phyloP scores from a whole-genome alignment of 1,140 invertebrate genomes.

The Brachionus sp. region DNA sequence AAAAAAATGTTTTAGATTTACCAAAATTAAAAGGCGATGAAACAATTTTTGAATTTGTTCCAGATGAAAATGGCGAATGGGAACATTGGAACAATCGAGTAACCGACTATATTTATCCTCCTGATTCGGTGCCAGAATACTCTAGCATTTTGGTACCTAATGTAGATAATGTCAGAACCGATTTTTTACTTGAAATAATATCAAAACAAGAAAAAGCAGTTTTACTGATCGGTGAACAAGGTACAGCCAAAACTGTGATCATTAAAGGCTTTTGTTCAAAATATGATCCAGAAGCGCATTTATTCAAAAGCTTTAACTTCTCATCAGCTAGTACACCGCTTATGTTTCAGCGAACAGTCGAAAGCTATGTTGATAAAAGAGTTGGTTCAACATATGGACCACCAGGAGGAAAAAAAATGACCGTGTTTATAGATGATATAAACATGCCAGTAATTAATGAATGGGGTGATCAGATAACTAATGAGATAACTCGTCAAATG shows the following conservation, averaged over 20 bases:
- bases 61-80: constrained; percentile 77
- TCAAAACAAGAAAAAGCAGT: constrained; percentile 81
- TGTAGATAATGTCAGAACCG: constrained; percentile 85
- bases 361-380: constrained; percentile 91
- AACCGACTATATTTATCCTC: constrained; percentile 77
- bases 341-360: constrained; percentile 94
- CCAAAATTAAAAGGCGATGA: constrained; percentile 54
- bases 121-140: constrained; percentile 79
- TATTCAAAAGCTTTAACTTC: constrained; percentile 87
- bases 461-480: constrained; percentile 88
- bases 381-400: constrained; percentile 92
- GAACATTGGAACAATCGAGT: constrained; percentile 76
- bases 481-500: constrained; percentile 90
- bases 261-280: constrained; percentile 91
- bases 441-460: constrained; percentile 92
- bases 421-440: constrained; percentile 91
- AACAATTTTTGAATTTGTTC: constrained; percentile 79
- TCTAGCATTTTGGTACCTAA: constrained; percentile 85
- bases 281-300: constrained; percentile 78
- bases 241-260: constrained; percentile 92
- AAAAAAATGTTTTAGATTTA: constrained; percentile 51
- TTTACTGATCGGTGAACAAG: constrained; percentile 85
- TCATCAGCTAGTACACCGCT: constrained; percentile 88
- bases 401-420: constrained; percentile 84
- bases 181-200: constrained; percentile 81